phyloP scores from a whole-genome alignment of 2,113 vertebrate genomes.

The Sprattus sprattus region DNA sequence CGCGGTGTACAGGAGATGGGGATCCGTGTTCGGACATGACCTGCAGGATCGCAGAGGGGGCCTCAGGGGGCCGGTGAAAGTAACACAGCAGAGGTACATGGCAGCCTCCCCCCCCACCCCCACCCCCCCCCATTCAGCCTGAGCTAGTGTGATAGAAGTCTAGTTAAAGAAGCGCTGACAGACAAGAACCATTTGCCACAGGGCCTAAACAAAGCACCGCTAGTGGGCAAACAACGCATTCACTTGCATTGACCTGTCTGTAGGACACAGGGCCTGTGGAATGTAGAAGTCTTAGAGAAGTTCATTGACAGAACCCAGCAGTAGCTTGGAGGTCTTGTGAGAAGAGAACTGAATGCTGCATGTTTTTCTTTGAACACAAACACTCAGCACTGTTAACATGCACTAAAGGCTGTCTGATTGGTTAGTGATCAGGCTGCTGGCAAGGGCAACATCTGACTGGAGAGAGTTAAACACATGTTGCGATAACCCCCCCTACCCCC shows the following conservation, averaged over 20 bases:
- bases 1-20: slow-evolving; percentile 38
- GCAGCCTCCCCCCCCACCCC: not conserved
- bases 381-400: not conserved
- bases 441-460: not conserved
- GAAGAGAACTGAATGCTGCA: not conserved
- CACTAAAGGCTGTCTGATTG: not conserved
- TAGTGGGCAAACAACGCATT: not conserved
- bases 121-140: not conserved
- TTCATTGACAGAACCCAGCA: not conserved
- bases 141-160: not conserved
- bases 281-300: not conserved
- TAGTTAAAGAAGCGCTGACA: slow-evolving; percentile 11
- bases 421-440: not conserved
- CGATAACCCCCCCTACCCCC: slow-evolving; percentile 30
- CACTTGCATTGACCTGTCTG: not conserved
- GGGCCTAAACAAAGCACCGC: slow-evolving; percentile 18
- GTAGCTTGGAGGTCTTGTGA: not conserved
- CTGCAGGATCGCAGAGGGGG: not conserved
- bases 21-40: slow-evolving; percentile 67
- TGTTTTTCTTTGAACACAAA: not conserved
- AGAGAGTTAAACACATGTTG: not conserved
- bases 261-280: not conserved
- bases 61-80: slow-evolving; percentile 39
- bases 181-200: slow-evolving; percentile 11
- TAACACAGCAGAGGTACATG: slow-evolving; percentile 48